These are phyloP conservation scores for Prietella phreatophila DNA, from an alignment of 2,113 vertebrate genomes.

Conservation along the genomic window DNA sequence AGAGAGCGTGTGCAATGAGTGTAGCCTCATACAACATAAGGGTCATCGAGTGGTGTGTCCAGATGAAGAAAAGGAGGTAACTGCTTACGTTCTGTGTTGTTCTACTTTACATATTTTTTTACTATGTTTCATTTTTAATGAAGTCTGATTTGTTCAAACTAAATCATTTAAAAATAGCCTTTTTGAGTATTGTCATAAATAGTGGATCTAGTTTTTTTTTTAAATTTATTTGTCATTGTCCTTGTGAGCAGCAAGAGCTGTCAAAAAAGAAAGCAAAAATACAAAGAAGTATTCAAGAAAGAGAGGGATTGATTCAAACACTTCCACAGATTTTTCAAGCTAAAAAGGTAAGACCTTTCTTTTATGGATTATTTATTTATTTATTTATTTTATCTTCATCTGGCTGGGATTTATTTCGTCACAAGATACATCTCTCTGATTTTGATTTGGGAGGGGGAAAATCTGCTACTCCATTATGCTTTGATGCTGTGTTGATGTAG, in stretches of 20 bases:
- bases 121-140: neutral
- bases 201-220: neutral
- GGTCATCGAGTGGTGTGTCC: constrained; percentile 64
- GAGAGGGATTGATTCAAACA: constrained; percentile 57
- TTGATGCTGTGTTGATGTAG: too few species aligned
- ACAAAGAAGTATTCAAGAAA: constrained; percentile 61
- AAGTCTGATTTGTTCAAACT: neutral
- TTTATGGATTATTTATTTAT: neutral
- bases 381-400: neutral
- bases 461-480: neutral
- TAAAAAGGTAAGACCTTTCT: constrained; percentile 59
- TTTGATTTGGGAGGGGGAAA: neutral
- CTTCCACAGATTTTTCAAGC: constrained; percentile 62
- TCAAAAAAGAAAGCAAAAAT: constrained; percentile 60
- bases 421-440: neutral
- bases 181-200: neutral
- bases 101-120: constrained; percentile 11
- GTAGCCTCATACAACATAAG: constrained; percentile 63
- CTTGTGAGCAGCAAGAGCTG: constrained; percentile 56
- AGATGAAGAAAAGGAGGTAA: constrained; percentile 56
- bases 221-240: constrained; percentile 6
- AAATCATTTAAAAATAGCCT: neutral
- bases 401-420: neutral
- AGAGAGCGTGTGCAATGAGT: constrained; percentile 67
- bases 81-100: neutral